phyloP scores from a whole-genome alignment of 2,888 invertebrate genomes.

The Campopleginae sp. region DNA sequence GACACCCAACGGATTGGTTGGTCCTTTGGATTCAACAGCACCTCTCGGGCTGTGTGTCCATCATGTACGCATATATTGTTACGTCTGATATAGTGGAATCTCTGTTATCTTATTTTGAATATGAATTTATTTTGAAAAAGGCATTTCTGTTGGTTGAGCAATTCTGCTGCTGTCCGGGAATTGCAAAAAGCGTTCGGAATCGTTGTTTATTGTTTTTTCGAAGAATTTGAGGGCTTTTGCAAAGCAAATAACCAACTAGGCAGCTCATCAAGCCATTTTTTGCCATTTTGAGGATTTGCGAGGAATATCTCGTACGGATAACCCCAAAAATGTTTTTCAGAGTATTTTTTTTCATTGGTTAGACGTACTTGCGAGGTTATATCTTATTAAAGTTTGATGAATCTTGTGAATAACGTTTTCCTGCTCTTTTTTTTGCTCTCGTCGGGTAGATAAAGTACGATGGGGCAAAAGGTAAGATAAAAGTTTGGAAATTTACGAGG shows the following conservation, averaged over 20 bases:
- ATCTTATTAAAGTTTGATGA: not conserved
- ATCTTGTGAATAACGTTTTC: not conserved
- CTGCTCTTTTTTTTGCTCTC: not conserved
- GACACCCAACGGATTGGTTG: slow-evolving; percentile 6
- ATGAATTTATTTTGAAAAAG: not conserved
- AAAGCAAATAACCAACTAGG: not conserved
- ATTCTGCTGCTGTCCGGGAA: not conserved
- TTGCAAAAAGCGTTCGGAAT: not conserved
- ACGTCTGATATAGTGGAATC: not conserved
- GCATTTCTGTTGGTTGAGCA: not conserved
- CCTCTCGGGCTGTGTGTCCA: not conserved
- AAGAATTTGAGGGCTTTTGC: not conserved
- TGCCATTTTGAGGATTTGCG: too few relatives aligned
- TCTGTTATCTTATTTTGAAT: not conserved
- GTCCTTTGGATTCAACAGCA: not conserved
- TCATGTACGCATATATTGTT: not conserved
- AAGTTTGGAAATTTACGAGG: slow-evolving; percentile 10
- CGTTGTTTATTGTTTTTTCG: not conserved
- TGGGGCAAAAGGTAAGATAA: not conserved
- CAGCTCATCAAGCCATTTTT: not conserved
- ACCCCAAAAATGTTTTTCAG: not conserved
- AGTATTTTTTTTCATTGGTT: not conserved
- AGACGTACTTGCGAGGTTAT: not conserved
- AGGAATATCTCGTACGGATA: not conserved
- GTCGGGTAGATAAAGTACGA: not conserved